Evolutionary conservation across 2,888 invertebrate species (phyloP), one percentile per base, ranked within the genome.

Genomic region (Rhyacophila evoluta): DNA sequence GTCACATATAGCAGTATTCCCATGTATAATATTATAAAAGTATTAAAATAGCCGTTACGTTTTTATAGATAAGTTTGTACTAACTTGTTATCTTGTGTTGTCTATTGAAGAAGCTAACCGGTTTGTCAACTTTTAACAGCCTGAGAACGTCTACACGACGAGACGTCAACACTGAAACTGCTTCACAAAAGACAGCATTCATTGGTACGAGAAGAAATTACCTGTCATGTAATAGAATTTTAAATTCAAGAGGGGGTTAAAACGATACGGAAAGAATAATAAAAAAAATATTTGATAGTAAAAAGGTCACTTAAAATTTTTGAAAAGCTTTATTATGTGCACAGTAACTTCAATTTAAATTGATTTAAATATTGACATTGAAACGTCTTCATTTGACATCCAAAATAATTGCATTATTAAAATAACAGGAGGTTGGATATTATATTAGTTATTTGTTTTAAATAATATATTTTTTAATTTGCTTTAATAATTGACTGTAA

Each of bases 31-130:
- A 55, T 55, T 25, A 25, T 25, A 19, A 19, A 10, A 15, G 2
- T 15, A 8, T 10, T 8, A 55, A 39, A 55, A 55, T 1, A 41
- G 19, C 55, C 55, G 55, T 55, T 55, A 25, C 4, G 29, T 19
- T 55, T 55, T 12, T 55, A 55, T 8, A 19, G 25, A 8, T 25
- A 55, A 25, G 19, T 55, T 55, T 55, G 55, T 55, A 55, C 55
- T 55, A 15, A 55, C 55, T 55, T 55, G 55, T 55, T 25, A 55
- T 55, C 55, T 5, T 55, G 19, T 55, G 55, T 19, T 55, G 55
- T 55, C 55, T 55, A 55, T 55, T 25, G 55, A 55, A 12, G 55
- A 5, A 10, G 15, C 55, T 19, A 55, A 55, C 55, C 19, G 25
- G 55, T 55, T 55, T 55, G 15, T 25, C 55, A 1, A 55, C 19